Base-by-base conservation (phyloP, 2,113 vertebrate species). In the Lutjanus erythropterus region DNA sequence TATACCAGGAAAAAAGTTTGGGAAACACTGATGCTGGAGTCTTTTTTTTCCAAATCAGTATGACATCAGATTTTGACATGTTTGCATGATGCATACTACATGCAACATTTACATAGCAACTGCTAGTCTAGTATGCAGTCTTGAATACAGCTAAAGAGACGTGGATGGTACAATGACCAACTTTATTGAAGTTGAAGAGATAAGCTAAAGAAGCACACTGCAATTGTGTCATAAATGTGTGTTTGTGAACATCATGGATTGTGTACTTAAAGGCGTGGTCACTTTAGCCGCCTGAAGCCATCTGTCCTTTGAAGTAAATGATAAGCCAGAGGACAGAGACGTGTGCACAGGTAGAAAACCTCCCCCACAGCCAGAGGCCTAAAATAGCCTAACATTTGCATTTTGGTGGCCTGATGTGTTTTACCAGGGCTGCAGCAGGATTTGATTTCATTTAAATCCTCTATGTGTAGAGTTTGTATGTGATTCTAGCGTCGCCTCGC, bases 241-340 rank as follows among this genome's bases (percentile, higher is more conserved):
- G 19, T 35, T 11, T 11, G 6, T 21, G 10, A 27, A 5, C 31
- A 15, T 37, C 5, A 4, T 9, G 11, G 47, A 25, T 56, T 41
- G 75, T 69, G 55, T 44, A 46, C 21, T 35, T 2, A 47, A 1
- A 59, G 52, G 78, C 0, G 25, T 27, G 69, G 60, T 80, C 42
- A n/a, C 50, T 47, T 2, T 37, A 12, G 18, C 50, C 1, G 2
- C n/a, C 68, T 27, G 49, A 46, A 19, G 60, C 53, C 70, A 41
- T 44, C 61, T 67, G 53, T 2, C 52, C 11, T 60, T 27, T 61
- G 70, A 73, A 68, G 70, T 53, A 10, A 78, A 44, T 27, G 62
- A 59, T 59, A 31, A 71, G 27, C 46, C 35, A 53, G 60, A 52
- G 52, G 16, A 31, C 9, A 15, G 33, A 21, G 46, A 25, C 25